Conservation (phyloP, 30 jellyfish, hydroid and myxozoan species). For the Pelagia noctiluca region DNA sequence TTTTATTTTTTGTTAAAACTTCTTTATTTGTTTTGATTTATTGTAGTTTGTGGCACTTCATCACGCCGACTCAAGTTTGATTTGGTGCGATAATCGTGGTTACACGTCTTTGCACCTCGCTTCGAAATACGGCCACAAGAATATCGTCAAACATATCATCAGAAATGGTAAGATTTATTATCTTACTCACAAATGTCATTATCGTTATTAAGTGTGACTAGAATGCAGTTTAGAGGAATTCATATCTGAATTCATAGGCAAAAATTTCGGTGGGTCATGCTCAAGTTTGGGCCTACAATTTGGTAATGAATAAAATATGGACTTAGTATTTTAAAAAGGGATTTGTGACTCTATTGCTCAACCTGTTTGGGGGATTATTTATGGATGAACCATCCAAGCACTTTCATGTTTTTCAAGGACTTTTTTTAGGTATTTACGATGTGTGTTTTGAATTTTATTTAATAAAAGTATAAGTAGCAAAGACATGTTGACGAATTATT, state of each 20-base stretch:
- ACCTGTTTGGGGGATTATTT: constrained; percentile 20
- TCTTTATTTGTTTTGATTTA: too few species aligned
- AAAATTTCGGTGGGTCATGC: too few species aligned
- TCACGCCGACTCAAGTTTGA: constrained; percentile 70
- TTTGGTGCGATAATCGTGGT: constrained; percentile 84
- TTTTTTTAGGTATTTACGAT: background rate
- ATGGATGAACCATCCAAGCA: constrained; percentile 10
- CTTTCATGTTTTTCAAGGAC: constrained; percentile 33
- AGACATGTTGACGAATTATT: too few species aligned
- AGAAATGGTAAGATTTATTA: constrained; percentile 29
- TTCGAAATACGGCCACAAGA: constrained; percentile 83
- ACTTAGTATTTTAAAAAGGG: constrained; percentile 2
- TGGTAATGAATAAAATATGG: background rate
- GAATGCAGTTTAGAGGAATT: too few species aligned
- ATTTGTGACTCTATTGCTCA: constrained; percentile 19
- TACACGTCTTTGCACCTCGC: constrained; percentile 86
- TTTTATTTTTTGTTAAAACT: too few species aligned
- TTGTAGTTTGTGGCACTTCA: constrained; percentile 61
- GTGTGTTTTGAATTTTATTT: constrained; percentile 1
- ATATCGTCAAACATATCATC: constrained; percentile 64
- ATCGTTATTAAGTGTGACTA: too few species aligned
- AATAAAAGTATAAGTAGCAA: constrained; percentile 1
- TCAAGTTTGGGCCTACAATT: too few species aligned
- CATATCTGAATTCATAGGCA: too few species aligned
- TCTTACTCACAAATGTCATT: too few species aligned